Evolutionary conservation across 2,888 invertebrate species (phyloP).

Genomic region (Sphecodes monilicornis): DNA sequence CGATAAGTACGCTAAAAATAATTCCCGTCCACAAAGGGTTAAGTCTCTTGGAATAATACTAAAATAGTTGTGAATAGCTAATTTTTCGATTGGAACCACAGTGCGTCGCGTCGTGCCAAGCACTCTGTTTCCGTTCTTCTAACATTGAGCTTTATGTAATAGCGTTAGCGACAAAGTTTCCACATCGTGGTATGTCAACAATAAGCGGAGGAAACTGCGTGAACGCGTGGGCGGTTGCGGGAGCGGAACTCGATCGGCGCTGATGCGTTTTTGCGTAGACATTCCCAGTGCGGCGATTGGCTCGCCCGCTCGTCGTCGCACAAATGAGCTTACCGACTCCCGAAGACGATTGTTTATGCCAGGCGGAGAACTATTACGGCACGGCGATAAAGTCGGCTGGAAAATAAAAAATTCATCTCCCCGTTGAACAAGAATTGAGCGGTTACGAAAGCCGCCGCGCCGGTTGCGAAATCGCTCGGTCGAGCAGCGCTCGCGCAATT

Average conservation of each 20-base stretch:
- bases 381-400: neutral
- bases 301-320: neutral
- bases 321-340: neutral
- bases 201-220: neutral
- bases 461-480: conserved; percentile 21
- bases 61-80: no score
- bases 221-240: neutral
- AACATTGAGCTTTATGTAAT: conserved; percentile 9
- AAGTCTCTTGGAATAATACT: no score
- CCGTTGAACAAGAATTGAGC: neutral
- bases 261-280: neutral
- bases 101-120: conserved; percentile 10
- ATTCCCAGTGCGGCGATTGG: neutral
- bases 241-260: neutral
- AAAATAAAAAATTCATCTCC: neutral
- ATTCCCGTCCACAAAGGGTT: no score
- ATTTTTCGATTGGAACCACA: no score
- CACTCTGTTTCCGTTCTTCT: conserved; percentile 6
- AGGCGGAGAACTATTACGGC: neutral
- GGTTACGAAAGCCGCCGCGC: neutral
- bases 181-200: neutral
- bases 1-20: no score
- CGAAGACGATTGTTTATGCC: neutral
- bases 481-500: conserved; percentile 25
- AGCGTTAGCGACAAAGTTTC: conserved; percentile 10